Evolutionary conservation across 2,113 vertebrate species (phyloP).

Genomic region (Nycticorax nycticorax): DNA sequence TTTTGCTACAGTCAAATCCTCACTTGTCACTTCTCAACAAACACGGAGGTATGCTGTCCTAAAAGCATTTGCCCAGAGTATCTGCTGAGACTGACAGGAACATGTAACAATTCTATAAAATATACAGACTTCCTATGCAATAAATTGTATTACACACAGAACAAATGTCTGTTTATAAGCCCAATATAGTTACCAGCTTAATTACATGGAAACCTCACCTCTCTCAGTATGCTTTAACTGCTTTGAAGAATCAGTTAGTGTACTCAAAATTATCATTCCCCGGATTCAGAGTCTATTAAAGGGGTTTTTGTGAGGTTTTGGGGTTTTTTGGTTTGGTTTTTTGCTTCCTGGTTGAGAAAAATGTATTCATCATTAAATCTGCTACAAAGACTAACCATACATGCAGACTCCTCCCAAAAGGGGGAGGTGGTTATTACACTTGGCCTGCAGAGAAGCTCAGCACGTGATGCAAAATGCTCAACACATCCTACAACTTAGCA

Average conservation of each 20-base stretch:
- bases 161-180: not conserved
- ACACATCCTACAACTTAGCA: not conserved
- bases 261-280: not conserved
- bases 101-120: not conserved
- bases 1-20: not conserved
- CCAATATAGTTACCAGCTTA: not conserved
- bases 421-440: not conserved
- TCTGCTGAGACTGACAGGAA: not conserved
- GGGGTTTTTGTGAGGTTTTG: not conserved
- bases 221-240: not conserved
- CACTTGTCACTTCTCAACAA: not conserved
- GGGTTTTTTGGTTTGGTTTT: too few species aligned
- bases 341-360: not conserved
- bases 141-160: not conserved
- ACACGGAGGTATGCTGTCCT: not conserved
- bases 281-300: not conserved
- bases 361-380: not conserved
- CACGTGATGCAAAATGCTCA: rapidly evolving
- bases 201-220: not conserved
- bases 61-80: not conserved
- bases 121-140: not conserved
- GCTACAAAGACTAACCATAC: not conserved
- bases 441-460: not conserved
- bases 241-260: not conserved
- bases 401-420: not conserved